Evolutionary conservation across 2,888 invertebrate genomes (phyloP), one percentile per base, ranked within the genome.

Genomic region (Ormyrus labotus): DNA sequence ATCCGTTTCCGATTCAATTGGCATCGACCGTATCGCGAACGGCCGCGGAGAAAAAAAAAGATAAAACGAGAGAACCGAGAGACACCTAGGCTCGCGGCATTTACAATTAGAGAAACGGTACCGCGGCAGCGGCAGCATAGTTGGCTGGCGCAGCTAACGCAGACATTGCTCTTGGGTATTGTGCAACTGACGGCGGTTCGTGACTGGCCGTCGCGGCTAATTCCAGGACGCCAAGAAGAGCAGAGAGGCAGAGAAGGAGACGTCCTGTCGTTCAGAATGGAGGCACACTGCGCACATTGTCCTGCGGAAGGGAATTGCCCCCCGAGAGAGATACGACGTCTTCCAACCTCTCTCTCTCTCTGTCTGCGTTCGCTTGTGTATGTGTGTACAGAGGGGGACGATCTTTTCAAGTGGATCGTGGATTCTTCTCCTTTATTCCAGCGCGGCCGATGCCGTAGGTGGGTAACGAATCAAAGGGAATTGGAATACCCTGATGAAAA

Each of bases 191-290:
- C 79, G 78, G 48, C 4, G 78, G 58, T 61, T 72, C 78, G 68
- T 75, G 76, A 72, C 80, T 65, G 65, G 51, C 47, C 64, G 73
- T 79, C 74, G 51, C 47, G 71, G 68, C 76, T 80, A 80, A 80
- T 80, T 80, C 76, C 74, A 53, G 53, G 57, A 53, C 5, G 45
- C 5, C 11, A 45, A 50, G 55, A 53, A n/a, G 61, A 10, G 51
- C 11, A n/a, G 8, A 47, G 58, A 47, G 58, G 7, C 9, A 53
- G 48, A 19, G 61, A 50, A 55, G 13, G 57, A 51, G 65, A 68
- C 65, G 67, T 67, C 61, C 70, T 76, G 76, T 70, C 75, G 50
- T 60, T 53, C 61, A 63, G 63, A 53, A 34, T 34, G 60, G 75
- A 75, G 53, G 13, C 55, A 50, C 19, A 34, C 34, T 53, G 63